Base-by-base conservation (phyloP, 2,113 vertebrate species). In the Ellobius talpinus region DNA sequence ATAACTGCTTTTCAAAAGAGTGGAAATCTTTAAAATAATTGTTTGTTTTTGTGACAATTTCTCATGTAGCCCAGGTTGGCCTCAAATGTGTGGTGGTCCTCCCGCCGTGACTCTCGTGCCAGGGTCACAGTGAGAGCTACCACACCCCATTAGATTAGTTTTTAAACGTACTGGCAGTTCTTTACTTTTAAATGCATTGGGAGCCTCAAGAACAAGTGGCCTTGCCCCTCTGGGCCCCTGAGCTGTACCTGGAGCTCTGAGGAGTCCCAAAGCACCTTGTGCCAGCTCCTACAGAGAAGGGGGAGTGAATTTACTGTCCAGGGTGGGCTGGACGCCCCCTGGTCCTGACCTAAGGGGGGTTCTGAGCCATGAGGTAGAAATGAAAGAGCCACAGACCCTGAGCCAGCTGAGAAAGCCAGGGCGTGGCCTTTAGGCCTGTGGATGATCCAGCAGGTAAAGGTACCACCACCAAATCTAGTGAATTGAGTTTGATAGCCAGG, bases 111-210 rank as follows among this genome's bases (percentile, higher is more conserved):
- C 23, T 58, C 78, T 81, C 2, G 3, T 16, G 7, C n/a, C 26
- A 26, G n/a, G 36, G 3, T 63, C 63, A 63, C 33, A 42, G n/a
- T 42, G 58, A 65, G 82, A 65, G n/a, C 39, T 14, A 42, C n/a
- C 26, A 33, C 29, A 26, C 24, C 61, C 29, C 10, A 84, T 76
- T 88, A 72, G 58, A 89, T 90, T 26, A 90, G 17, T 50, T 93
- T 82, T 63, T 81, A 93, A 68, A 24, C 76, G 8, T n/a, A 5
- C 68, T 96, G 63, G 61, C 68, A 96, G 93, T 68, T 95, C 89
- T 85, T 94, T 84, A 86, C 58, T 85, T 96, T 97, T 39, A 90
- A 95, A 72, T 87, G 87, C 33, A 86, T 19, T 76, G 33, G n/a
- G 45, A 93, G 16, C 52, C 79, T 85, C 39, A 29, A 84, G 82